Evolutionary conservation across 2,797 vertebrate genomes (phyloP), one percentile per base, ranked within the genome.

Genomic region (Hirundo rustica): DNA sequence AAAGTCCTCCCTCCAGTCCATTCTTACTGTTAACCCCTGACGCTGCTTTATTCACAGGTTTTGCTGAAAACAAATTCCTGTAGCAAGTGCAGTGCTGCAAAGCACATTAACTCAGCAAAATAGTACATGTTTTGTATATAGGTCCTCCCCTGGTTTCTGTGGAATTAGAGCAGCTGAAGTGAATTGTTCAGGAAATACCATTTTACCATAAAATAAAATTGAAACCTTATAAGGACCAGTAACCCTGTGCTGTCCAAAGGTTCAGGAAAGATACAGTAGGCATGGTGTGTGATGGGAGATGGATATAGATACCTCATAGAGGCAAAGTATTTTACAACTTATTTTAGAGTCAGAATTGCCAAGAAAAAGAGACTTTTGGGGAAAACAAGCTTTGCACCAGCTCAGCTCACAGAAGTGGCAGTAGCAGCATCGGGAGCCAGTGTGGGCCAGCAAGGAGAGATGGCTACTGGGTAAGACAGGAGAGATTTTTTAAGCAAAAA

Each of bases 381-480:
- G 27, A 9, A 47, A 62, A 38, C 0, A 7, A 45, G 15, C 23
- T 70, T 85, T 85, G 25, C n/a, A 47, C 4, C 30, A 58, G 48
- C 16, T 71, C 5, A 25, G 68, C 27, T 78, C 34, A 10, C 20
- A 5, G 2, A 16, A 51, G 29, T 7, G n/a, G 34, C 36, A 38
- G 2, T 4, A 48, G 38, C 32, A 60, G 68, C 27, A 44, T 32
- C 50, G 14, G 68, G 27, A 76, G 44, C 40, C 34, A 1, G 7
- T 5, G 10, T 2, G 38, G 57, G 42, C 36, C 79, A 77, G 45
- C 0, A 0, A 50, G 71, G 78, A 53, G 42, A 42, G 29, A 16
- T 34, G 30, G 34, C 27, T 20, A 2, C 27, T 79, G 54, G 51
- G 42, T 73, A 76, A 65, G 55, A 22, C 13, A 53, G 13, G 26